Evolutionary conservation across 1,140 invertebrate species (phyloP).

Genomic region (Drosophila nasuta): DNA sequence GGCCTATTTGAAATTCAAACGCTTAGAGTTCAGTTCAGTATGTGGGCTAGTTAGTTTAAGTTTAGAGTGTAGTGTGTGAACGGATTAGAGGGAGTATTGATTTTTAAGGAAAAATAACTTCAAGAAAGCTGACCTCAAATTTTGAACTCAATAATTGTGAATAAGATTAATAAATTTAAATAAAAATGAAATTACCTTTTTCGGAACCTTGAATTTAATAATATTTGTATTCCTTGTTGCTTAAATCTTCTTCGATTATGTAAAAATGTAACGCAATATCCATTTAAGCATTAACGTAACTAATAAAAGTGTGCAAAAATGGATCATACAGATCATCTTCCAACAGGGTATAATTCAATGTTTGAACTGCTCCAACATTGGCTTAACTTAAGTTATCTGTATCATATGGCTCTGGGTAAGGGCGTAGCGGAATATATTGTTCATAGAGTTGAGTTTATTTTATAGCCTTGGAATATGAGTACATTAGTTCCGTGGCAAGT

Average conservation of each 20-base stretch:
- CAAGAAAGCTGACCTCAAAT: too few species aligned
- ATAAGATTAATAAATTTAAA: too few species aligned
- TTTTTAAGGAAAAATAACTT: not conserved
- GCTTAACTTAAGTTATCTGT: conserved; percentile 27
- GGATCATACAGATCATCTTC: not conserved
- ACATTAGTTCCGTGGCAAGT: conserved; percentile 65
- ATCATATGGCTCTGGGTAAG: conserved; percentile 57
- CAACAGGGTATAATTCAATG: conserved; percentile 6
- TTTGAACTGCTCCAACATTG: conserved; percentile 9
- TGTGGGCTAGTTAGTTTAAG: not conserved
- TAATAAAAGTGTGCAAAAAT: too few species aligned
- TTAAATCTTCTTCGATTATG: too few species aligned
- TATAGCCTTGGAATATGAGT: conserved; percentile 45
- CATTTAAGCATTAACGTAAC: too few species aligned
- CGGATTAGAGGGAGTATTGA: not conserved
- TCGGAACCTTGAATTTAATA: too few species aligned
- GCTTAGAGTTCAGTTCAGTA: not conserved
- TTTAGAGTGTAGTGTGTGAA: not conserved
- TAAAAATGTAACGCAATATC: too few species aligned
- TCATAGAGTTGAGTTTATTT: conserved; percentile 30
- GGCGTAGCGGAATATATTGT: conserved; percentile 69
- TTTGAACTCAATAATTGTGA: too few species aligned
- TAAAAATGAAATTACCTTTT: too few species aligned
- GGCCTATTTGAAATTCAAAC: conserved; percentile 63
- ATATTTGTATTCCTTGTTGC: too few species aligned